A percentile compares a stretch with the other conserved stretches of the same genome.
Evolutionary conservation across 2,113 vertebrate species (phyloP).

Genomic region (Chaetorhynchus papuensis): DNA sequence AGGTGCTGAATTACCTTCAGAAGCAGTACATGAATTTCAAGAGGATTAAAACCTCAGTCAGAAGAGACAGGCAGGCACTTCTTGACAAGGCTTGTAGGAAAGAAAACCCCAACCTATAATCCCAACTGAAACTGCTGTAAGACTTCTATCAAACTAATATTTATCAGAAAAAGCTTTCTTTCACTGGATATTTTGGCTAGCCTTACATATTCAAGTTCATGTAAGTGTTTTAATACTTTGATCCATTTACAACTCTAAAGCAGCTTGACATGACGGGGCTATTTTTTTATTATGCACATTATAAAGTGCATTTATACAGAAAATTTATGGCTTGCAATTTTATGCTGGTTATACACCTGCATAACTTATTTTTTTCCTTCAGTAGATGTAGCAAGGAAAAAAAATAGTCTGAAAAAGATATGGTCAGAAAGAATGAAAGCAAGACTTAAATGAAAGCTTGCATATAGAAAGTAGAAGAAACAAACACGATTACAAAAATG

Average conservation of each 20-base stretch:
- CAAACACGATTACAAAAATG: neutral
- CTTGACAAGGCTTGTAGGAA: neutral
- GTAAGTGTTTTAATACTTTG: neutral
- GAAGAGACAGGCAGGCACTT: neutral
- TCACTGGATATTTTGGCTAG: neutral
- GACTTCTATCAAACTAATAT: neutral
- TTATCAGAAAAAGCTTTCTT: slow-evolving; percentile 15
- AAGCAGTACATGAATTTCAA: neutral
- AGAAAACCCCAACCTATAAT: neutral
- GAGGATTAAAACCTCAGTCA: neutral
- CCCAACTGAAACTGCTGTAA: neutral
- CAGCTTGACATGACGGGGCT: neutral
- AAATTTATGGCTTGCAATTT: slow-evolving; percentile 1
- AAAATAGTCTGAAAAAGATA: neutral
- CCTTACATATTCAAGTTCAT: neutral
- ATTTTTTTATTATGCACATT: neutral
- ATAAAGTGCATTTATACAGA: neutral
- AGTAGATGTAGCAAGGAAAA: neutral
- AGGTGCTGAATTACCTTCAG: neutral
- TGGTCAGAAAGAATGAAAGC: neutral
- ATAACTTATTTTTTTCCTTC: neutral
- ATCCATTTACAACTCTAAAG: neutral
- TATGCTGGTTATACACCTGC: neutral
- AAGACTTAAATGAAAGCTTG: neutral
- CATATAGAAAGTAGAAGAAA: neutral